Evolutionary conservation across 2,113 vertebrate species (phyloP), one percentile per base, ranked within the genome.

Genomic region (Scomber japonicus): DNA sequence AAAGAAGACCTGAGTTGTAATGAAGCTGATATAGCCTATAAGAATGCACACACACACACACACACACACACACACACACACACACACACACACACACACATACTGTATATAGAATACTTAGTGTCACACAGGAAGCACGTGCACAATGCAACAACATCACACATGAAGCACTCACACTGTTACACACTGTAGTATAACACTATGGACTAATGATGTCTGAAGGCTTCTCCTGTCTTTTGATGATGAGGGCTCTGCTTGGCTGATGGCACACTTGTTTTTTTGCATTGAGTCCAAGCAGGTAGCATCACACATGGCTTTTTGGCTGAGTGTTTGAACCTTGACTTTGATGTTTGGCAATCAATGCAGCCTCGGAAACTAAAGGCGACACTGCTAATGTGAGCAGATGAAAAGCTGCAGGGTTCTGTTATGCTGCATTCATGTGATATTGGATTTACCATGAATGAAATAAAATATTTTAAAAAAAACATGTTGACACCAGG

Each of bases 301-400:
- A 86, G 87, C 71, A 67, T 79, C 75, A 76, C 64, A 79, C 64
- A 79, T 89, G 91, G 84, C 85, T 91, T 90, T 87, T 87, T 78
- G 73, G 61, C 44, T 64, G 27, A 64, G 73, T 56, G 62, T 78
- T 73, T 79, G 56, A 72, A 73, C 76, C 67, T 63, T 4, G 51
- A 88, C 88, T 92, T 93, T 93, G 92, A 91, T 91, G 89, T 84
- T 51, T 65, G 68, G 54, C 79, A 90, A 90, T 91, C 88, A 77
- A 79, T 80, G 82, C 45, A 74, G 77, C 72, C 83, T 84, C 6
- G 0, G 0, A 75, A 75, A 78, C 90, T 91, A 81, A 88, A 93
- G 66, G 67, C 75, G 66, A 92, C 83, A 79, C 60, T 21, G 3
- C 81, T 87, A 85, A 91, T 85, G 78, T 83, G 40, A 85, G 76